Conservation (phyloP, 2,113 vertebrate genomes). For the Nerophis lumbriciformis region DNA sequence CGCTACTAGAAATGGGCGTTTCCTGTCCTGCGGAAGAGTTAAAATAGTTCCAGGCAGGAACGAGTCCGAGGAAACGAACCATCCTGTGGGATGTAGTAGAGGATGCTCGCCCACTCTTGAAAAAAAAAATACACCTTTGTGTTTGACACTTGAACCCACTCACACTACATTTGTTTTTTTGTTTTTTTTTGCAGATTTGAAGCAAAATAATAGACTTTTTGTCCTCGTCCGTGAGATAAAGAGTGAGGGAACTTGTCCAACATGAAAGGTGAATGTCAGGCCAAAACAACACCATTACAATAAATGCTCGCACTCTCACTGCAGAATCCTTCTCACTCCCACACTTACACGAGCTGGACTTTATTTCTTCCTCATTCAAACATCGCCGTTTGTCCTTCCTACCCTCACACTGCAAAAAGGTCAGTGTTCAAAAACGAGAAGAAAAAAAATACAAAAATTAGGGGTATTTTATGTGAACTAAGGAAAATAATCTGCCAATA, state of each 20-base stretch:
- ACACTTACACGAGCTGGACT: constrained; percentile 30
- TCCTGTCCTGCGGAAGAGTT: constrained; percentile 43
- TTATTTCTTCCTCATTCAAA: constrained; percentile 40
- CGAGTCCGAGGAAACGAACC: constrained; percentile 56
- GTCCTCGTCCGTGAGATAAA: constrained; percentile 9
- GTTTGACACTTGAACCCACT: constrained; percentile 4
- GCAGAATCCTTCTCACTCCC: constrained; percentile 25
- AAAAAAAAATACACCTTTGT: not conserved
- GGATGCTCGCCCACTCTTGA: not conserved
- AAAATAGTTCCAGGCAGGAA: constrained; percentile 69
- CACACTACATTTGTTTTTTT: constrained; percentile 6
- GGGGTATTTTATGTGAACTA: too few species aligned
- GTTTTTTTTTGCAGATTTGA: not conserved
- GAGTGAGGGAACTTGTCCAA: constrained; percentile 40
- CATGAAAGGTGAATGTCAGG: constrained; percentile 52
- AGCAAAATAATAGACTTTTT: constrained; percentile 26
- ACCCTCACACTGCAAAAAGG: too few species aligned
- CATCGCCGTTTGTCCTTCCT: constrained; percentile 30
- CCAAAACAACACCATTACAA: constrained; percentile 58
- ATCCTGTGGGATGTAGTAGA: constrained; percentile 53
- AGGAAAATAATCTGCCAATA: too few species aligned
- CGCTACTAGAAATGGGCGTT: constrained; percentile 32
- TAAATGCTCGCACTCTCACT: constrained; percentile 49
- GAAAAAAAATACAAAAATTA: too few species aligned
- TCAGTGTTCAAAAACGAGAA: too few species aligned